Percentiles rank a stretch among this genome's conserved stretches.
Evolutionary conservation across 2,888 invertebrate species (phyloP).

Genomic region (Willowsia nigromaculata): DNA sequence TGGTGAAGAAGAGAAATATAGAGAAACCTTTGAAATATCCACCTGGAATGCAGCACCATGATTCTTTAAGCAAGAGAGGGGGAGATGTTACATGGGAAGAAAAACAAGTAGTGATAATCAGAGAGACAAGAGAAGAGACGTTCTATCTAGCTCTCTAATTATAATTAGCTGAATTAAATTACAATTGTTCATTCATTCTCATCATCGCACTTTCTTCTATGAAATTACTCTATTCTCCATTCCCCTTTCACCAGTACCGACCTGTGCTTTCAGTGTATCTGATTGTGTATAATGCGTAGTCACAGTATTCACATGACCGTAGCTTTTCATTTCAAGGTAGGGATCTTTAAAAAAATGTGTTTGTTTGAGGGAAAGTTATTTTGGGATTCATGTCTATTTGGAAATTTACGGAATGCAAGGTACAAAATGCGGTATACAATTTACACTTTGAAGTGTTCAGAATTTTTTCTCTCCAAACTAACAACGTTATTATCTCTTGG

Average conservation of each 20-base stretch:
- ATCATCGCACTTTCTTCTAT: neutral
- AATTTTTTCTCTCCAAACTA: neutral
- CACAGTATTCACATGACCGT: too few species aligned
- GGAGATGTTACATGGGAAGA: neutral
- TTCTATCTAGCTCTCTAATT: constrained; percentile 42
- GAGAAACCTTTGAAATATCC: neutral
- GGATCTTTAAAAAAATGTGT: too few species aligned
- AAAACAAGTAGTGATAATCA: neutral
- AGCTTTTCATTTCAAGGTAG: too few species aligned
- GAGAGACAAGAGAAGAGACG: neutral
- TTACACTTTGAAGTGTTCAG: neutral
- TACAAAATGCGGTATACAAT: constrained; percentile 4
- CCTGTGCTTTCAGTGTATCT: too few species aligned
- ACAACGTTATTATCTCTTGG: neutral
- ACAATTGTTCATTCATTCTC: constrained; percentile 53
- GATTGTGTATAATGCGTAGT: too few species aligned
- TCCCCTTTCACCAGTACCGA: neutral
- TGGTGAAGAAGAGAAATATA: neutral
- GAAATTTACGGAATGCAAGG: too few species aligned
- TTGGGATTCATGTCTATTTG: too few species aligned
- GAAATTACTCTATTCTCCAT: neutral
- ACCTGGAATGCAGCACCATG: neutral
- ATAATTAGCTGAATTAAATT: constrained; percentile 63
- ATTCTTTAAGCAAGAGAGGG: neutral
- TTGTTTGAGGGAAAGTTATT: too few species aligned